Conservation (phyloP, 2,113 vertebrate species). For the Pica pica region DNA sequence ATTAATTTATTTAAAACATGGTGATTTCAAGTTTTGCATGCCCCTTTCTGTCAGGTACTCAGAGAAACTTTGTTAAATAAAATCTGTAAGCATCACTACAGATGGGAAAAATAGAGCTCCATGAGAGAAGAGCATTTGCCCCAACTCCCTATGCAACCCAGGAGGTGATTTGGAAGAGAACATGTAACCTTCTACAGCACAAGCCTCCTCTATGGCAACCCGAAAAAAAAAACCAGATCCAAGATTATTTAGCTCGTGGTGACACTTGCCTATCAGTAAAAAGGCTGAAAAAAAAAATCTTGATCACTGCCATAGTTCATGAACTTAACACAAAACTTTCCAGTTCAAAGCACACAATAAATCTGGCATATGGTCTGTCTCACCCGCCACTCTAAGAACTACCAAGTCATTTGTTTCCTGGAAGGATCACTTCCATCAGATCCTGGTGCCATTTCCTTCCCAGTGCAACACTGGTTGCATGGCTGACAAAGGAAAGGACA, state of each 20-base stretch:
- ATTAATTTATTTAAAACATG: not conserved
- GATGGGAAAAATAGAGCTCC: not conserved
- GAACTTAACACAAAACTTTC: not conserved
- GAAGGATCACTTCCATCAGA: not conserved
- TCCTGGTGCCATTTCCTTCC: not conserved
- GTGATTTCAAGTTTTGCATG: not conserved
- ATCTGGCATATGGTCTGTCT: not conserved
- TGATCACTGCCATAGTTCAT: not conserved
- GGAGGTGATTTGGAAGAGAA: not conserved
- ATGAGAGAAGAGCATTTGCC: not conserved
- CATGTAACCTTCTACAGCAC: not conserved
- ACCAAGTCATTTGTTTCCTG: not conserved
- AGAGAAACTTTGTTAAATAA: not conserved
- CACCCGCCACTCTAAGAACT: not conserved
- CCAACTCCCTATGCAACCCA: not conserved
- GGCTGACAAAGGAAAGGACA: not conserved
- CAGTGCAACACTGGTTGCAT: not conserved
- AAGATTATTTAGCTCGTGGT: not conserved
- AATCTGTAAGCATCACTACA: not conserved
- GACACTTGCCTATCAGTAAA: not conserved
- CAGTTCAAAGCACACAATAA: not conserved
- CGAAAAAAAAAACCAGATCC: not conserved
- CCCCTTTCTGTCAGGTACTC: not conserved
- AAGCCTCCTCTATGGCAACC: not conserved
- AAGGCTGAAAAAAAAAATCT: not conserved